These are phyloP conservation scores for Arremon brunneinucha DNA, from an alignment of 2,797 vertebrate species.

Conservation along the genomic window DNA sequence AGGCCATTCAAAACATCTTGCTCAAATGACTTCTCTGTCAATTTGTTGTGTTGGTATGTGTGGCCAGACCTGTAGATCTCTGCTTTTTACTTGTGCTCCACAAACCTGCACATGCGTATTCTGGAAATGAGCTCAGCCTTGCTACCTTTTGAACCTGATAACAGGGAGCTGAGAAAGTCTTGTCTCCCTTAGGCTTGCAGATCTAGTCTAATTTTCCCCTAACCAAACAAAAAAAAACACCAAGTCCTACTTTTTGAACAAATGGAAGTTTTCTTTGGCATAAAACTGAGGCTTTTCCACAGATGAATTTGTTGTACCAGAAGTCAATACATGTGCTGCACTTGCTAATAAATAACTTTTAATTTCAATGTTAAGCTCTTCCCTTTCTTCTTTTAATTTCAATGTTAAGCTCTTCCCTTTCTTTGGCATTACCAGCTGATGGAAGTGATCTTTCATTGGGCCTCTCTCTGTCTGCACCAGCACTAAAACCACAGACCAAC, in stretches of 20 bases:
- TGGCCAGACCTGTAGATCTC: neutral
- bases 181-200: neutral
- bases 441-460: neutral
- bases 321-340: neutral
- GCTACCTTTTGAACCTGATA: accelerated
- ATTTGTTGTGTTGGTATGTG: neutral
- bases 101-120: neutral
- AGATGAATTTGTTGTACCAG: neutral
- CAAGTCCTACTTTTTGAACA: neutral
- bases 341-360: neutral
- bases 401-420: neutral
- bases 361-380: neutral
- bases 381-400: neutral
- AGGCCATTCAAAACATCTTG: neutral
- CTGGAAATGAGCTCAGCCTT: neutral
- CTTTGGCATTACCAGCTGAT: neutral
- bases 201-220: neutral
- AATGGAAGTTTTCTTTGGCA: neutral
- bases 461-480: neutral
- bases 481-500: neutral
- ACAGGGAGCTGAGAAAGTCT: neutral
- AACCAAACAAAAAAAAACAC: neutral
- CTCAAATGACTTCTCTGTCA: neutral
- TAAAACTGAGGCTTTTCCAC: neutral
- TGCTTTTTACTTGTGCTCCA: neutral